Evolutionary conservation across 92 coral and sea anemone genomes (phyloP), one percentile per base, ranked within the genome.

Genomic region (Parazoanthus darwini): DNA sequence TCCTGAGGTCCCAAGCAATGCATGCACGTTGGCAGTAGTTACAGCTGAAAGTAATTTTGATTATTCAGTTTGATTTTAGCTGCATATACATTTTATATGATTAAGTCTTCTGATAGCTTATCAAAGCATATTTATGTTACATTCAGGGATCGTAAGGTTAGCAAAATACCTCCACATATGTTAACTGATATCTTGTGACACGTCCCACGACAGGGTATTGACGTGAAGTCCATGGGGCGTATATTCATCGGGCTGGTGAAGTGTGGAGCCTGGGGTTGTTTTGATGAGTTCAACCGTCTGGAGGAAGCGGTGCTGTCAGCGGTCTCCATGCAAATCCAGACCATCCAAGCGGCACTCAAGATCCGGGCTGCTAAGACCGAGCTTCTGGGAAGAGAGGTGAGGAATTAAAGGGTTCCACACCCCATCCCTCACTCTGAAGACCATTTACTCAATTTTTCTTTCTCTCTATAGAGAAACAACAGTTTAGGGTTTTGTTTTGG

Each of bases 261-360:
- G 88, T 97, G 99, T 85, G 99, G 99, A 44, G 99, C 99, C 26
- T 97, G 99, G 99, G 99, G 99, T 26, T 97, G 99, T 58, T 97
- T 97, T 92, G 99, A 97, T 77, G 99, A 97, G 94, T 97, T 97
- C 54, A 97, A 97, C 88, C 98, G 99, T 82, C 89, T 97, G 86
- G 99, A 97, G 79, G 99, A 97, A 89, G 99, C 99, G 26, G 99
- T 97, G 74, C 77, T 97, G 86, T 97, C 99, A 42, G 99, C 99
- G 3, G 99, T 97, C 67, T 97, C 99, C 38, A 95, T 97, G 98
- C 98, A 95, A 88, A 95, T 97, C 72, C 99, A 97, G 91, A 97
- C 99, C 59, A 95, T 97, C 79, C 99, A 97, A 66, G 99, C 98
- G 8, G 99, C 99, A 50, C 96, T 97, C 79, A 97, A 97, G 83